phyloP scores from a whole-genome alignment of 2,113 vertebrate species.

The Albula goreensis region DNA sequence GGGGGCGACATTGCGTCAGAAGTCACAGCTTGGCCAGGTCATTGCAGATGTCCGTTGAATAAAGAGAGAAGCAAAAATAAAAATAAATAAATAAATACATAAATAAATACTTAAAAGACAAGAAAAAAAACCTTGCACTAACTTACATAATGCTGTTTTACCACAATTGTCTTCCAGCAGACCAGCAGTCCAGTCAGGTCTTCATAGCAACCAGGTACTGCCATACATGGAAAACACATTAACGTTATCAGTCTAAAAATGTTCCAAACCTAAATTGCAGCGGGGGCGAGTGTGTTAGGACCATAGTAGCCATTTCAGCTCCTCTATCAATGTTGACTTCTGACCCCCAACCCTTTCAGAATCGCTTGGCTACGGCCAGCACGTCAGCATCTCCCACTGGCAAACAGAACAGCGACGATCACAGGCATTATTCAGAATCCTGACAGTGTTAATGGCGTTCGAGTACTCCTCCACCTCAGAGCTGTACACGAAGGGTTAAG shows the following conservation, averaged over 20 bases:
- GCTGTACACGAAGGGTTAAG: too few relatives aligned
- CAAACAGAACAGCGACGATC: background rate
- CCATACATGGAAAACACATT: conserved; percentile 4
- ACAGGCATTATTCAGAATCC: background rate
- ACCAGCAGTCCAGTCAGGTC: background rate
- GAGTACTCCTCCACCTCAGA: too few relatives aligned
- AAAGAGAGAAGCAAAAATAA: background rate
- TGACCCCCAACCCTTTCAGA: background rate
- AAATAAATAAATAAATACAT: too few relatives aligned
- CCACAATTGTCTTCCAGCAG: background rate
- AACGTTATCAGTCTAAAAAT: background rate
- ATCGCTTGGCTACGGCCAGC: background rate
- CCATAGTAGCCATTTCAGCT: background rate
- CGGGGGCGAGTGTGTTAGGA: background rate
- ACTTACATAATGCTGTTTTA: background rate
- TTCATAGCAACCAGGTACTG: background rate
- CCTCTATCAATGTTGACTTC: background rate
- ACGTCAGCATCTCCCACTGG: background rate
- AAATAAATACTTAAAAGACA: too few relatives aligned
- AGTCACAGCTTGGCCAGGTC: background rate
- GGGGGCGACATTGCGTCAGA: background rate
- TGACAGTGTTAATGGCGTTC: background rate
- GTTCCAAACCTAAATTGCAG: background rate
- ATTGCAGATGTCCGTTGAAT: background rate
- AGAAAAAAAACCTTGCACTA: too few relatives aligned